Evolutionary conservation across 2,113 vertebrate genomes (phyloP).

Genomic region (Noctilio leporinus): DNA sequence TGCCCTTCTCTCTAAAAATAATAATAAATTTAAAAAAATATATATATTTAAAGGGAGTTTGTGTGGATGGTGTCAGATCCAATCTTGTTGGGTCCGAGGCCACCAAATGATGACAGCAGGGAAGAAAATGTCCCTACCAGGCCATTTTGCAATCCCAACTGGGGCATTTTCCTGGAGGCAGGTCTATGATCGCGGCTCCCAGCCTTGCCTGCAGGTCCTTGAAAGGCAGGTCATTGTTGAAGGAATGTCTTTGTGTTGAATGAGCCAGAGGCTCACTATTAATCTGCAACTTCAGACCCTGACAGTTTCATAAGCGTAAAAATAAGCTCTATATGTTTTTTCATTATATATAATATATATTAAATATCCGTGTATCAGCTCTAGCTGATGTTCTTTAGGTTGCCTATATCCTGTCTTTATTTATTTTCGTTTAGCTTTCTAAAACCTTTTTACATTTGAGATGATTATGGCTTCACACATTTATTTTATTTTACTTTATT

Average conservation of each 20-base stretch:
- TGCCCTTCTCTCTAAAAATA: no score
- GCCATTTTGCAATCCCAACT: fast-evolving
- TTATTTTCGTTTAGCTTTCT: neutral
- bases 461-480: neutral
- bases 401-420: neutral
- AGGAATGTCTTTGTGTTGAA: neutral
- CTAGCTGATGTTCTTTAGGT: neutral
- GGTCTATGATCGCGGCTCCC: fast-evolving
- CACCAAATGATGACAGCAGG: no score
- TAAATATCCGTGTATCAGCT: neutral
- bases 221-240: neutral
- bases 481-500: neutral
- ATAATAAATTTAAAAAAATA: no score
- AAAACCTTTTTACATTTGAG: neutral
- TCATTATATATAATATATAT: neutral
- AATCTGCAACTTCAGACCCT: no score
- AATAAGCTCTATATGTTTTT: neutral
- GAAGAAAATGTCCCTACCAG: no score
- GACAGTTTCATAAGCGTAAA: neutral
- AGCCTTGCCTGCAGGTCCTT: fast-evolving
- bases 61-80: no score
- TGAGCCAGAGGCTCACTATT: neutral
- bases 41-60: no score
- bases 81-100: no score
- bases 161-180: neutral